Conservation (phyloP, 1,140 invertebrate species). For the Solenopsis fugax region DNA sequence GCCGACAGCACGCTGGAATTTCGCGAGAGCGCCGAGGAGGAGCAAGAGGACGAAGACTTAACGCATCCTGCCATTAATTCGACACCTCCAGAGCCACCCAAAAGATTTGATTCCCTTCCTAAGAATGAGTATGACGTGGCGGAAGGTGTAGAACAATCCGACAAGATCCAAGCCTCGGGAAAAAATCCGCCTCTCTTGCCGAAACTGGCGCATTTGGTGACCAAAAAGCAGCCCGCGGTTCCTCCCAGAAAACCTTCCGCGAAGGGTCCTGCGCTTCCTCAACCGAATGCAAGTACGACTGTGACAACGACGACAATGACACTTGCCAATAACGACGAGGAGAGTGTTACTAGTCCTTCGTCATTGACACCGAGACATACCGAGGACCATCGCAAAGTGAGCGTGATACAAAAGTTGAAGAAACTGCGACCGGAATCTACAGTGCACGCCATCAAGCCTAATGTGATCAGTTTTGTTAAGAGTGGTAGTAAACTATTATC, state of each 20-base stretch:
- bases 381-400: slow-evolving; percentile 73
- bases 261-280: neutral
- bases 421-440: slow-evolving; percentile 80
- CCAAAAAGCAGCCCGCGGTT: slow-evolving; percentile 82
- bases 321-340: slow-evolving; percentile 18
- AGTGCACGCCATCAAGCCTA: slow-evolving; percentile 78
- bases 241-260: slow-evolving; percentile 78
- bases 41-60: slow-evolving; percentile 76
- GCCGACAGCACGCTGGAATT: slow-evolving; percentile 77
- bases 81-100: slow-evolving; percentile 85
- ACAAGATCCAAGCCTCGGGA: slow-evolving; percentile 61
- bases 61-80: slow-evolving; percentile 37
- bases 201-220: slow-evolving; percentile 79
- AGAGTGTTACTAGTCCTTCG: slow-evolving; percentile 32
- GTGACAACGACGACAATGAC: neutral
- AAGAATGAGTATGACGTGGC: slow-evolving; percentile 82
- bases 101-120: slow-evolving; percentile 85
- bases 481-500: slow-evolving; percentile 79
- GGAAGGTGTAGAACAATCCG: slow-evolving; percentile 76
- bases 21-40: slow-evolving; percentile 74
- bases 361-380: slow-evolving; percentile 8
- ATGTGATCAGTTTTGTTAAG: slow-evolving; percentile 82
- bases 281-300: neutral
- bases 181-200: slow-evolving; percentile 84
- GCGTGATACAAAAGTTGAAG: slow-evolving; percentile 81